Conservation (phyloP, 1,140 invertebrate genomes). For the Condylostylus longicornis region DNA sequence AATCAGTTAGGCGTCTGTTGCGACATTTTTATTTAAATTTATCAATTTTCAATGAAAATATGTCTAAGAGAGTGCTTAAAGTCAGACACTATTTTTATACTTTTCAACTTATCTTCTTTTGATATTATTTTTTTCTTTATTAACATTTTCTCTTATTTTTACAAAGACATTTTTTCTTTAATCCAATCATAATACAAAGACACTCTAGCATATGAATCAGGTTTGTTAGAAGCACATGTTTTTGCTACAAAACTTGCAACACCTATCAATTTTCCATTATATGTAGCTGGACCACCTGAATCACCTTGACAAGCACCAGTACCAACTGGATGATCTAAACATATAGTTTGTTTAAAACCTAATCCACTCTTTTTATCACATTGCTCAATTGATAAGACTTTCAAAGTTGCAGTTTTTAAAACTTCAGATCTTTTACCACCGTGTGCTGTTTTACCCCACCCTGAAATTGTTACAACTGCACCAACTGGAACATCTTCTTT, state of each 20-base stretch:
- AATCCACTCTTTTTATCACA: slow-evolving; percentile 6
- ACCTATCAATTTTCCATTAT: slow-evolving; percentile 8
- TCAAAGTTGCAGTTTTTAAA: too few species aligned
- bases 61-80: too few species aligned
- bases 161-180: slow-evolving; percentile 20
- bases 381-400: neutral
- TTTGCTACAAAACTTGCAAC: slow-evolving; percentile 9
- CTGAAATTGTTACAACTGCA: slow-evolving; percentile 22
- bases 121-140: too few species aligned
- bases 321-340: slow-evolving; percentile 5
- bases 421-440: slow-evolving; percentile 12
- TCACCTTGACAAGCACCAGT: slow-evolving; percentile 10
- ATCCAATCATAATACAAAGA: slow-evolving; percentile 36
- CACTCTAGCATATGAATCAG: slow-evolving; percentile 42
- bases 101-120: too few species aligned
- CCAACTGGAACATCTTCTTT: slow-evolving; percentile 15
- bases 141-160: too few species aligned
- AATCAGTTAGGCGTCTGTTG: too few species aligned
- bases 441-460: slow-evolving; percentile 27
- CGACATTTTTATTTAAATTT: too few species aligned
- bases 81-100: too few species aligned
- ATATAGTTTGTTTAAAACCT: slow-evolving; percentile 5
- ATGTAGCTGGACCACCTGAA: slow-evolving; percentile 10
- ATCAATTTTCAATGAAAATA: too few species aligned
- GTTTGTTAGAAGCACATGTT: slow-evolving; percentile 27